Conservation (phyloP, 2,888 invertebrate genomes). For the Drosophila borborema region DNA sequence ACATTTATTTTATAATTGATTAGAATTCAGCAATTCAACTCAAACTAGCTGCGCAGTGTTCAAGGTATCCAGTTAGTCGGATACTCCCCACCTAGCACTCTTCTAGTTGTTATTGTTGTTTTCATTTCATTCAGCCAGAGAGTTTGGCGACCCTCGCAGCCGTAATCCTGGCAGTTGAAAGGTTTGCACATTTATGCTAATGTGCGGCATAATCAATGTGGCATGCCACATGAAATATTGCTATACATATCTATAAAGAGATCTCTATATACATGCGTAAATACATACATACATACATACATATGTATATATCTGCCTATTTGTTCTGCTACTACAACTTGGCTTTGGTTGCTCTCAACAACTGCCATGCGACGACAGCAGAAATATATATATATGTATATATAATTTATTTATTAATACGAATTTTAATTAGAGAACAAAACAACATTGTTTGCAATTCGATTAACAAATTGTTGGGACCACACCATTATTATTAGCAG, state of each 20-base stretch:
- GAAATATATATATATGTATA: neutral
- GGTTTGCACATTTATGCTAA: constrained; percentile 52
- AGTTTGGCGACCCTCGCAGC: constrained; percentile 42
- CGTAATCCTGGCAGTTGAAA: constrained; percentile 26
- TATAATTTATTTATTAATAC: constrained; percentile 7
- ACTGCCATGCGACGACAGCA: neutral
- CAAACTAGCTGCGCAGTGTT: neutral
- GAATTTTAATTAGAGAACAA: constrained; percentile 27
- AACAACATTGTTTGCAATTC: constrained; percentile 9
- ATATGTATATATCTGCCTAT: neutral
- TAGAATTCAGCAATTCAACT: neutral
- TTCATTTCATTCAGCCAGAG: constrained; percentile 5
- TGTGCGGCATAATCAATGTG: constrained; percentile 51
- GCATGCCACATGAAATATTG: constrained; percentile 27
- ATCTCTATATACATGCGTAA: neutral
- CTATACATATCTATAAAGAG: neutral
- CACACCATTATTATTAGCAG: constrained; percentile 20
- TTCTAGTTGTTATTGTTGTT: neutral
- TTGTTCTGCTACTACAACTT: neutral
- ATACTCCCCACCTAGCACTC: neutral
- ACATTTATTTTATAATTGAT: neutral
- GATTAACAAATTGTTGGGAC: constrained; percentile 19
- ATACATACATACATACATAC: neutral
- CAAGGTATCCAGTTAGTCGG: neutral
- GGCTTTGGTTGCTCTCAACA: neutral